Conservation (phyloP, 1,140 invertebrate genomes). For the Rhynchophorus ferrugineus region DNA sequence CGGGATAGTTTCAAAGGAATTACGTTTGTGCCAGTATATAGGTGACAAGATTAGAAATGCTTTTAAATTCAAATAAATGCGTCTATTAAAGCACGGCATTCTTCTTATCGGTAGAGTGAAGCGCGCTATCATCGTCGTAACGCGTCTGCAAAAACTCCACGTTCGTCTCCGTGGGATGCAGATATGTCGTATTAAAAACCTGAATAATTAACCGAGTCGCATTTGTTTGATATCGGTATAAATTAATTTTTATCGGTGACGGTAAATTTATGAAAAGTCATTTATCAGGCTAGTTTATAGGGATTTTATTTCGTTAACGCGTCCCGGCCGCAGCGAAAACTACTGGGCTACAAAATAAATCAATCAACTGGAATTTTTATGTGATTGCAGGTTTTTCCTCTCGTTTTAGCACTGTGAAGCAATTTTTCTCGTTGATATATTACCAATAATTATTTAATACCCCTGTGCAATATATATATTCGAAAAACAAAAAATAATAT, state of each 20-base stretch:
- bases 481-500: too few species aligned
- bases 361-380: background rate
- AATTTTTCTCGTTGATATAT: too few species aligned
- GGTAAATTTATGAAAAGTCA: conserved; percentile 8
- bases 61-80: too few species aligned
- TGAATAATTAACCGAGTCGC: conserved; percentile 12
- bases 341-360: background rate
- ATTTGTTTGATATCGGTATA: conserved; percentile 11
- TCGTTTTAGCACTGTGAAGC: background rate
- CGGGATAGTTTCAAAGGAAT: too few species aligned
- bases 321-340: background rate
- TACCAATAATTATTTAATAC: too few species aligned
- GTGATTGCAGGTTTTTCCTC: background rate
- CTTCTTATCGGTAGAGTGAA: too few species aligned
- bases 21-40: too few species aligned
- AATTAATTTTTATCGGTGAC: conserved; percentile 11
- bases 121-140: too few species aligned
- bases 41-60: too few species aligned
- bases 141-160: too few species aligned
- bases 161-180: conserved; percentile 9
- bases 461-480: too few species aligned
- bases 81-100: too few species aligned
- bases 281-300: conserved; percentile 13
- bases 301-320: conserved; percentile 11
- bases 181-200: conserved; percentile 12